Percentiles rank a stretch among this genome's conserved stretches.
phyloP scores from a whole-genome alignment of 1,140 invertebrate genomes.

The Glossosoma conforme region DNA sequence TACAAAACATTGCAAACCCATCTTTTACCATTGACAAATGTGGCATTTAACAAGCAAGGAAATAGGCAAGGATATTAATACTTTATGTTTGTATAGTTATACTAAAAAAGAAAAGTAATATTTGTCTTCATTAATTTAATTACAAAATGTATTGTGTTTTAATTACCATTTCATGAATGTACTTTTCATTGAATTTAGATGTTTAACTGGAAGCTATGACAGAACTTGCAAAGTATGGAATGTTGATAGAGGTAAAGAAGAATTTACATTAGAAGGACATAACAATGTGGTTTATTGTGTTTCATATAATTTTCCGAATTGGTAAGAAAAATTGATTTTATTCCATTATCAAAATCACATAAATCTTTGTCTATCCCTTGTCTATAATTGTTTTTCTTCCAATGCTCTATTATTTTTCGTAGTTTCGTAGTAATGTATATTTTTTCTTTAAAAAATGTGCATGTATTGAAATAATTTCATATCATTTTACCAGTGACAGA shows the following conservation, averaged over 20 bases:
- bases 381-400: no score
- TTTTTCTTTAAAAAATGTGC: background rate
- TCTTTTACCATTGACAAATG: conserved; percentile 73
- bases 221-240: conserved; percentile 81
- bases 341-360: background rate
- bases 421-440: no score
- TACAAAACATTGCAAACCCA: conserved; percentile 68
- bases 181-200: conserved; percentile 49
- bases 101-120: conserved; percentile 3
- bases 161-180: background rate
- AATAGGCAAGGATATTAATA: conserved; percentile 41
- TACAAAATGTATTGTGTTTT: background rate
- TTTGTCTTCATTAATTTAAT: no score
- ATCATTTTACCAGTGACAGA: conserved; percentile 54
- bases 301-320: conserved; percentile 68
- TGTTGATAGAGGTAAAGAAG: conserved; percentile 64
- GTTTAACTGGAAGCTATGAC: conserved; percentile 78
- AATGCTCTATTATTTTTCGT: no score
- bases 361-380: no score
- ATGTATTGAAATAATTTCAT: background rate
- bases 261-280: conserved; percentile 66
- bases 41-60: conserved; percentile 52
- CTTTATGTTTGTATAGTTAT: no score
- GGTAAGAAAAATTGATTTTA: conserved; percentile 49
- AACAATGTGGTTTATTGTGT: conserved; percentile 78